A percentile compares a stretch with the other conserved stretches of the same genome.
Conservation (phyloP, 2,797 vertebrate genomes). For the Falco naumanni region DNA sequence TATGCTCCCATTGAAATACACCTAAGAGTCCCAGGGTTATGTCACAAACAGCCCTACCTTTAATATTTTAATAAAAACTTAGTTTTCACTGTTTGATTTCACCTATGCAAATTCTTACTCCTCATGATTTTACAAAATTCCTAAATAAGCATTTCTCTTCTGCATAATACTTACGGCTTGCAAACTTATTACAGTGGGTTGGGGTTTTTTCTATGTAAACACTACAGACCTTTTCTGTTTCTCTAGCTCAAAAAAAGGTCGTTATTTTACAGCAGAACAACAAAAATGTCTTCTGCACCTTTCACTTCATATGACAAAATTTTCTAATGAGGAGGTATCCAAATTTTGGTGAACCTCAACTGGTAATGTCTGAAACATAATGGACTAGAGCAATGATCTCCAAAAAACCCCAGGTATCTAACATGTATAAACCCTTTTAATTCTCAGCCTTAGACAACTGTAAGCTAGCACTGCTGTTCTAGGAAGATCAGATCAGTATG, state of each 20-base stretch:
- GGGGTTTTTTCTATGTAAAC: background rate
- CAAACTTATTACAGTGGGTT: background rate
- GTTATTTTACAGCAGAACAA: background rate
- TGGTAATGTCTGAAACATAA: background rate
- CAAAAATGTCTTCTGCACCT: background rate
- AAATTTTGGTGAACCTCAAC: background rate
- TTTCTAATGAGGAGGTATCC: background rate
- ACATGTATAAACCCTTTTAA: background rate
- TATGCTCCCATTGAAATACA: background rate
- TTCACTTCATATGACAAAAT: background rate
- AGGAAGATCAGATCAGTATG: background rate
- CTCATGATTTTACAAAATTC: background rate
- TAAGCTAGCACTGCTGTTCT: background rate
- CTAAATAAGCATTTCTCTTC: background rate
- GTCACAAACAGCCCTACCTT: background rate
- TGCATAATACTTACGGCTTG: accelerated
- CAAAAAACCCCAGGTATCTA: background rate
- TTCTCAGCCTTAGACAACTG: background rate
- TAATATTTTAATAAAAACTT: background rate
- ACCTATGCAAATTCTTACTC: background rate
- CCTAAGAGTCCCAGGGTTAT: background rate
- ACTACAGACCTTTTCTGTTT: background rate
- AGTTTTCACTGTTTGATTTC: background rate
- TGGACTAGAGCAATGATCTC: background rate
- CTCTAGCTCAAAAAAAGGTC: background rate